Evolutionary conservation across 2,113 vertebrate genomes (phyloP).

Genomic region (Taxidea taxus): DNA sequence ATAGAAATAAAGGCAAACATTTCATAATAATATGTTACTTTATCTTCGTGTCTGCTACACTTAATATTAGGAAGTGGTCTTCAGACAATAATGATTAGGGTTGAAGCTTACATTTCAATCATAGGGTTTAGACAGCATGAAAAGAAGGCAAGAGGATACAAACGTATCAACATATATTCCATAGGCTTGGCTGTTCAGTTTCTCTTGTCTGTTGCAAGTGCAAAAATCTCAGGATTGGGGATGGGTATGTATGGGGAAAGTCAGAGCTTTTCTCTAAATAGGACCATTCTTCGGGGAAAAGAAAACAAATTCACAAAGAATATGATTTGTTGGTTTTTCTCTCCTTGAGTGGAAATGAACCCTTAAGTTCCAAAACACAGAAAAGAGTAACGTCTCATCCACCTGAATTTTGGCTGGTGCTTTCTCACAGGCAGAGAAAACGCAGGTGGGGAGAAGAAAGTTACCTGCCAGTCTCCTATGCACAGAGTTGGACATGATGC

Average conservation of each 20-base stretch:
- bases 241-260: not conserved
- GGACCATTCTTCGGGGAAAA: not conserved
- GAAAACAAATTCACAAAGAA: not conserved
- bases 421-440: slow-evolving; percentile 73
- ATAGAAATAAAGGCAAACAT: not conserved
- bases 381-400: not conserved
- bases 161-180: not conserved
- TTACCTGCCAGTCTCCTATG: slow-evolving; percentile 55
- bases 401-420: slow-evolving; percentile 54
- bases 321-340: not conserved
- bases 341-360: not conserved
- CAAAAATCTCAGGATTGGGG: not conserved
- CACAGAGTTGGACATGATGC: slow-evolving; percentile 42
- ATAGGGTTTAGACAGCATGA: not conserved
- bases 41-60: not conserved
- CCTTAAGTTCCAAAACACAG: slow-evolving; percentile 31
- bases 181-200: not conserved
- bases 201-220: not conserved
- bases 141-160: not conserved
- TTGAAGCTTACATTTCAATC: not conserved
- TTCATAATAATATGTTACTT: not conserved
- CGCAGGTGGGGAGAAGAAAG: slow-evolving; percentile 23
- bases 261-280: not conserved
- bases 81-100: not conserved
- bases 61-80: not conserved